Evolutionary conservation across 2,888 invertebrate genomes (phyloP).

Genomic region (Drosophila pseudotakahashii): DNA sequence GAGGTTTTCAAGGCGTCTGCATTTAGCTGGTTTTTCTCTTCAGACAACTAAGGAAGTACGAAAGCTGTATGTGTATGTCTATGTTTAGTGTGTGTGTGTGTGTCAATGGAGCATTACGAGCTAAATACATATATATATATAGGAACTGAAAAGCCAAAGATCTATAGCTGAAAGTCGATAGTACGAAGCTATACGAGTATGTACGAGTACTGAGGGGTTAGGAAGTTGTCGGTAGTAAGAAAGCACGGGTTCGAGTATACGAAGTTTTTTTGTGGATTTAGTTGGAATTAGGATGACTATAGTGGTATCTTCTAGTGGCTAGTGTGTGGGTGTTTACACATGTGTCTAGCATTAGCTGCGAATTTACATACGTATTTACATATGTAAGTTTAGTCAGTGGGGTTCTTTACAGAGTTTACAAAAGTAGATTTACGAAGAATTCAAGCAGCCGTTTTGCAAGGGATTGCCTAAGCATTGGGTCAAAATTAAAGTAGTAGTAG

Average conservation of each 20-base stretch:
- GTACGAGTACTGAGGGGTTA: conserved; percentile 23
- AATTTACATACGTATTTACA: conserved; percentile 11
- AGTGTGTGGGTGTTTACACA: conserved; percentile 29
- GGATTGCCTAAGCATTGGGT: not conserved
- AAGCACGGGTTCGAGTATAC: conserved; percentile 55
- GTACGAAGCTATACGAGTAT: conserved; percentile 66
- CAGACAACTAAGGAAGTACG: conserved; percentile 60
- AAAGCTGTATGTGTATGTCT: conserved; percentile 38
- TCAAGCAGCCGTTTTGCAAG: not conserved
- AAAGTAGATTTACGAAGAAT: not conserved
- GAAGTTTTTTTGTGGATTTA: conserved; percentile 7
- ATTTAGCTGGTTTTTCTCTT: conserved; percentile 48
- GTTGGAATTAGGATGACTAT: not conserved
- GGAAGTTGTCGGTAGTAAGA: conserved; percentile 56
- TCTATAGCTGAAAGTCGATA: conserved; percentile 65
- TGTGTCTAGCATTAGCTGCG: conserved; percentile 25
- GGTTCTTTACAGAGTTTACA: not conserved
- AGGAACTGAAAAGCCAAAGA: conserved; percentile 62
- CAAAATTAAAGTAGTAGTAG: not conserved
- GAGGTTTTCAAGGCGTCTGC: conserved; percentile 58
- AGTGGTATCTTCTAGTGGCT: conserved; percentile 13
- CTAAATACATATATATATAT: conserved; percentile 51
- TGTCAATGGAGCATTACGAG: conserved; percentile 45
- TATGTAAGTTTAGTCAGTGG: not conserved
- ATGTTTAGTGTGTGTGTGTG: conserved; percentile 32